These are phyloP conservation scores for Lithosia quadra DNA, from an alignment of 2,888 invertebrate species.

Conservation along the genomic window DNA sequence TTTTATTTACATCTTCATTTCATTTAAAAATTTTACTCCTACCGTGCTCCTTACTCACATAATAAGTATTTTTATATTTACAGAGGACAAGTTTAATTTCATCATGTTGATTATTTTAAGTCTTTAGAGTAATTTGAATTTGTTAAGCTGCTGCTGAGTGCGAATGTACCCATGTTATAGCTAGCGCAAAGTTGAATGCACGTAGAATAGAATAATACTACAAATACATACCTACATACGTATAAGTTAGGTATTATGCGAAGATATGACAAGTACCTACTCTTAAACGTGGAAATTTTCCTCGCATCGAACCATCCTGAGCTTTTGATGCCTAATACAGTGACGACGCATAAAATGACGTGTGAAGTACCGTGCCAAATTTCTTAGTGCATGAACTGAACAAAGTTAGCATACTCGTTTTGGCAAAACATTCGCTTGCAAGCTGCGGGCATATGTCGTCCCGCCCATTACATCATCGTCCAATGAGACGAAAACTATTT, in stretches of 20 bases:
- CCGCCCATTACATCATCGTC: no score
- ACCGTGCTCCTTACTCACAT: no score
- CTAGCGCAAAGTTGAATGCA: slow-evolving; percentile 20
- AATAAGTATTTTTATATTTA: no score
- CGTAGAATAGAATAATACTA: slow-evolving; percentile 10
- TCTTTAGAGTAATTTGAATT: not conserved
- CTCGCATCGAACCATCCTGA: slow-evolving; percentile 23
- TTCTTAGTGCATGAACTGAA: not conserved
- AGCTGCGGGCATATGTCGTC: no score
- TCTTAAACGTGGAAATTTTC: slow-evolving; percentile 46
- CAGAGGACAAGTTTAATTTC: no score
- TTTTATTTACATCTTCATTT: no score
- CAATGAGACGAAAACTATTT: no score
- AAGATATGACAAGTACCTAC: not conserved
- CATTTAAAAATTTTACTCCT: no score
- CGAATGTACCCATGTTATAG: not conserved
- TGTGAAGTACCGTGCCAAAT: not conserved
- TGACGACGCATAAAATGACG: slow-evolving; percentile 24
- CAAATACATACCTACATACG: not conserved
- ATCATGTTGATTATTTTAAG: no score
- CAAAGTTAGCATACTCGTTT: no score
- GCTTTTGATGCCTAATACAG: slow-evolving; percentile 10
- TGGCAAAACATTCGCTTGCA: no score
- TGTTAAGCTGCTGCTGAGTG: not conserved
- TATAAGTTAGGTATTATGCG: slow-evolving; percentile 1